Conservation (phyloP, 2,797 vertebrate genomes). For the Choloepus didactylus region DNA sequence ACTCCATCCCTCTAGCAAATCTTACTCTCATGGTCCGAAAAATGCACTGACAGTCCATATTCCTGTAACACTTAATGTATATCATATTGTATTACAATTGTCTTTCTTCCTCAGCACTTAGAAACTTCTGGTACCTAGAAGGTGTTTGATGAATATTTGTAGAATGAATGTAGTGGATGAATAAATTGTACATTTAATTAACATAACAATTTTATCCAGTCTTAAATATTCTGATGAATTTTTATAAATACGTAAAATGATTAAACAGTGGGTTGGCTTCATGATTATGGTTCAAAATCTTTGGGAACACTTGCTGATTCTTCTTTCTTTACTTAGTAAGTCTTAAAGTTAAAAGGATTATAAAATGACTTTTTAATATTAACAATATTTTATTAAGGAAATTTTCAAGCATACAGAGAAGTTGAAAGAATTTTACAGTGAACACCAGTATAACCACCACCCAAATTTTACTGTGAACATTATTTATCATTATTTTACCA, state of each 20-base stretch:
- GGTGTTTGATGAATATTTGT: slow-evolving; percentile 10
- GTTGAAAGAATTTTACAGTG: neutral
- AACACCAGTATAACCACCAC: neutral
- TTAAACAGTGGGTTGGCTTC: neutral
- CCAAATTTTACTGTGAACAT: neutral
- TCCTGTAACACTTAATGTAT: neutral
- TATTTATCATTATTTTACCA: neutral
- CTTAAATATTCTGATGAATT: neutral
- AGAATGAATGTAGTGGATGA: neutral
- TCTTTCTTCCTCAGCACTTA: neutral
- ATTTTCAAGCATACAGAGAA: neutral
- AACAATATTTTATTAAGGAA: slow-evolving; percentile 7
- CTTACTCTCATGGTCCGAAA: neutral
- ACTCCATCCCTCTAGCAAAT: neutral
- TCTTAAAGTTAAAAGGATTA: slow-evolving; percentile 19
- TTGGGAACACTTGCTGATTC: neutral
- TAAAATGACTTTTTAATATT: slow-evolving; percentile 28
- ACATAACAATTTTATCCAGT: neutral
- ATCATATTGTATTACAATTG: neutral
- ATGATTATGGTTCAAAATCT: slow-evolving; percentile 8
- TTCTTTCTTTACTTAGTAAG: neutral
- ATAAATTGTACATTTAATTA: slow-evolving; percentile 6
- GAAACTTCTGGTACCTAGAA: neutral
- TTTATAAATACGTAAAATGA: slow-evolving; percentile 27
- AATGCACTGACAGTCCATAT: neutral